Evolutionary conservation across 2,113 vertebrate genomes (phyloP).

Genomic region (Lutjanus erythropterus): DNA sequence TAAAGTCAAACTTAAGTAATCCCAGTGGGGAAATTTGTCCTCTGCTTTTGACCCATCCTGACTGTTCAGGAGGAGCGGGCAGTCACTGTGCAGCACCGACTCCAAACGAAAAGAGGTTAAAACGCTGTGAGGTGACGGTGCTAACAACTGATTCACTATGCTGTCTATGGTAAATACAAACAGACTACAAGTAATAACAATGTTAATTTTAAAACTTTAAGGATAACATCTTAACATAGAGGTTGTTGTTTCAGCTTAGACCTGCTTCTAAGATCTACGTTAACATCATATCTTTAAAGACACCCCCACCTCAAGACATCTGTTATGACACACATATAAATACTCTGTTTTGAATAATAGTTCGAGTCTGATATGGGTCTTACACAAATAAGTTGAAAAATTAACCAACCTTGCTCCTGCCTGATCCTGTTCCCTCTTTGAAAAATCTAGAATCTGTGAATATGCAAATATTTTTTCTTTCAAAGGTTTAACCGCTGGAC

Average conservation of each 20-base stretch:
- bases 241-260: neutral
- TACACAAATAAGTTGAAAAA: neutral
- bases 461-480: neutral
- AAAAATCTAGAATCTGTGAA: neutral
- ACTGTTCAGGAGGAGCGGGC: neutral
- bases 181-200: neutral
- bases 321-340: neutral
- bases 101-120: neutral
- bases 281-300: neutral
- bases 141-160: neutral
- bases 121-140: neutral
- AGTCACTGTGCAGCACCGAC: neutral
- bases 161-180: neutral
- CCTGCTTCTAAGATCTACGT: neutral
- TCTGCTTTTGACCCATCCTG: conserved; percentile 37
- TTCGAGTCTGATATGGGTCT: neutral
- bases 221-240: neutral
- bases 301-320: neutral
- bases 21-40: conserved; percentile 28
- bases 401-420: too few species aligned
- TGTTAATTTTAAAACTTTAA: neutral
- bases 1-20: conserved; percentile 47
- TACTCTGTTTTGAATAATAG: neutral
- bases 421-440: too few species aligned
- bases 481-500: neutral